Evolutionary conservation across 2,113 vertebrate species (phyloP).

Genomic region (Pterophyllum scalare): DNA sequence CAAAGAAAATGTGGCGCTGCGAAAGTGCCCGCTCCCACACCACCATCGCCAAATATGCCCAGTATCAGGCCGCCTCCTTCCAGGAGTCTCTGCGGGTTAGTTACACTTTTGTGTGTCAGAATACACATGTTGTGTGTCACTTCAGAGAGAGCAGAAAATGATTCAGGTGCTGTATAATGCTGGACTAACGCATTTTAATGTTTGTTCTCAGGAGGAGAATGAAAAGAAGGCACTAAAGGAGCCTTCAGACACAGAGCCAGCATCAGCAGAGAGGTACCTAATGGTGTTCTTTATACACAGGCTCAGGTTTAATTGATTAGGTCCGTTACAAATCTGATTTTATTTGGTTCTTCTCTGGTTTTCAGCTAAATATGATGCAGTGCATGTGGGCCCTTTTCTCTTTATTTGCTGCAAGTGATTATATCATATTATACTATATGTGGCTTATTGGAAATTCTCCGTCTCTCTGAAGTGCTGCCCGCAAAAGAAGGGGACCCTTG

Average conservation of each 20-base stretch:
- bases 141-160: neutral
- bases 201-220: constrained; percentile 91
- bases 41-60: constrained; percentile 99
- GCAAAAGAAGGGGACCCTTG: constrained; percentile 91
- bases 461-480: constrained; percentile 83
- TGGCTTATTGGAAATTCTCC: neutral
- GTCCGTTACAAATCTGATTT: neutral
- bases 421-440: neutral
- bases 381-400: neutral
- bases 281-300: neutral
- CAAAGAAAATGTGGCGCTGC: constrained; percentile 97
- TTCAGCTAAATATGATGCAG: neutral
- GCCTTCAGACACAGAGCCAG: constrained; percentile 92
- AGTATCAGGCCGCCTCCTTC: constrained; percentile 98
- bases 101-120: neutral
- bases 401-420: neutral
- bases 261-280: constrained; percentile 93
- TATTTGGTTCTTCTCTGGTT: neutral
- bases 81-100: constrained; percentile 97
- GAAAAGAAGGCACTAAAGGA: constrained; percentile 95
- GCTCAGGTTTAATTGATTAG: neutral
- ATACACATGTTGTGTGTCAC: neutral
- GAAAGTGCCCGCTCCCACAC: constrained; percentile 95
- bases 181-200: neutral
- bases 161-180: rapidly evolving